These are phyloP conservation scores for Colostygia pectinataria DNA, from an alignment of 2,888 invertebrate species.

Conservation along the genomic window DNA sequence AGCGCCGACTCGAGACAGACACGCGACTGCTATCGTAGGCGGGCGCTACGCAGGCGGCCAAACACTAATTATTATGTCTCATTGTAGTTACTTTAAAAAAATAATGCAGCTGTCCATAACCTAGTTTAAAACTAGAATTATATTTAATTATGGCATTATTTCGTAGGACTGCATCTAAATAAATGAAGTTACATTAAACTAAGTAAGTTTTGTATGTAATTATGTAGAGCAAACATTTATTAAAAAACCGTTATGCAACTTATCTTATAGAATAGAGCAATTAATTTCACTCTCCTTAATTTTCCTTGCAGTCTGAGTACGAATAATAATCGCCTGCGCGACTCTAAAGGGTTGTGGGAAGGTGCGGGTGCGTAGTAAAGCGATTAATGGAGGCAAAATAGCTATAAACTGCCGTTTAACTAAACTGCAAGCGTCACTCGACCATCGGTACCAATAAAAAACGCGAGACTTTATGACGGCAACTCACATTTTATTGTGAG, in stretches of 20 bases:
- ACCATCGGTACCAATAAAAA: conserved; percentile 79
- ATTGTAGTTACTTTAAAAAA: neutral
- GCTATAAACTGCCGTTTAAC: conserved; percentile 82
- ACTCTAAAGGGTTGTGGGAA: conserved; percentile 65
- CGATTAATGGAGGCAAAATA: conserved; percentile 83
- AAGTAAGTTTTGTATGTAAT: too few species aligned
- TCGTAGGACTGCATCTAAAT: too few species aligned
- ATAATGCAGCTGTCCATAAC: too few species aligned
- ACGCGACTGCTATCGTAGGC: conserved; percentile 47
- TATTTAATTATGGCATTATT: too few species aligned
- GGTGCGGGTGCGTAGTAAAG: conserved; percentile 79
- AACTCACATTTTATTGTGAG: conserved; percentile 83
- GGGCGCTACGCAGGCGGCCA: conserved; percentile 50
- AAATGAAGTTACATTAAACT: neutral
- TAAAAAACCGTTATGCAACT: conserved; percentile 12
- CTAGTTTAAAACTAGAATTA: too few species aligned
- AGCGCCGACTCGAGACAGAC: conserved; percentile 39
- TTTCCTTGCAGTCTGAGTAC: conserved; percentile 23
- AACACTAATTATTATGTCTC: conserved; percentile 3
- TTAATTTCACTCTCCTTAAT: conserved; percentile 24
- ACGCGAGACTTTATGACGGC: conserved; percentile 83
- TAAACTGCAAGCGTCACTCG: conserved; percentile 82
- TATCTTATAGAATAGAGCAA: conserved; percentile 19
- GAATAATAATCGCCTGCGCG: conserved; percentile 32
- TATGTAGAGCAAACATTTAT: neutral